phyloP scores from a whole-genome alignment of 1,140 invertebrate genomes.

The Drosophila watanabei region DNA sequence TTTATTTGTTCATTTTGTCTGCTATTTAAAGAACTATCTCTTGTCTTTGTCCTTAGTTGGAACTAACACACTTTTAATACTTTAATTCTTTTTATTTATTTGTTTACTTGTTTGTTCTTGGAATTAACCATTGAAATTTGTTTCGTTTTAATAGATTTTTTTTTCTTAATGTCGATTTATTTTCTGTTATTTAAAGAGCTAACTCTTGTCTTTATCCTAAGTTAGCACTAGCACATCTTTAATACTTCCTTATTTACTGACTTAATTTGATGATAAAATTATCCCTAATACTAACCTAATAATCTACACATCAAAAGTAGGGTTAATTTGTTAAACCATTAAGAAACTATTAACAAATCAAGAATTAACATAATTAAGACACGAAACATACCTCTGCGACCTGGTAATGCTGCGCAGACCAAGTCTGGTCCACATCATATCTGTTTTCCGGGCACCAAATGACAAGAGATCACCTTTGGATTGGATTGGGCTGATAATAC shows the following conservation, averaged over 20 bases:
- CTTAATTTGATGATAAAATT: background rate
- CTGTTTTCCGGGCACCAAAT: background rate
- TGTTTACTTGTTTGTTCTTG: background rate
- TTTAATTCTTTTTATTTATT: background rate
- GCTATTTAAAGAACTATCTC: background rate
- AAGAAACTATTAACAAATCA: too few relatives aligned
- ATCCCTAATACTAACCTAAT: too few relatives aligned
- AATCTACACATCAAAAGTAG: too few relatives aligned
- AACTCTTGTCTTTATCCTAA: background rate
- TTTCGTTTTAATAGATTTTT: background rate
- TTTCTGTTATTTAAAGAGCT: background rate
- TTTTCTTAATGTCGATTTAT: background rate
- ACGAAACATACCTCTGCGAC: slow-evolving; percentile 16
- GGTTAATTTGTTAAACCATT: too few relatives aligned
- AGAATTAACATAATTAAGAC: too few relatives aligned
- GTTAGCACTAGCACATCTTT: background rate
- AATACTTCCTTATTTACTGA: background rate
- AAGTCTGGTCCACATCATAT: slow-evolving; percentile 19
- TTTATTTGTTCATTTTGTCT: too few relatives aligned
- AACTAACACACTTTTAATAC: background rate
- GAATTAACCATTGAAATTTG: background rate
- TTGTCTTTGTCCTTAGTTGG: background rate
- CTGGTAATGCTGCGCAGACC: slow-evolving; percentile 18
- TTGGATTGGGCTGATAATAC: slow-evolving; percentile 16
- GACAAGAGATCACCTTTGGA: slow-evolving; percentile 25